Percentiles rank a stretch among this genome's conserved stretches.
Evolutionary conservation across 2,888 invertebrate species (phyloP).

Genomic region (Apomyelois bistriatella): DNA sequence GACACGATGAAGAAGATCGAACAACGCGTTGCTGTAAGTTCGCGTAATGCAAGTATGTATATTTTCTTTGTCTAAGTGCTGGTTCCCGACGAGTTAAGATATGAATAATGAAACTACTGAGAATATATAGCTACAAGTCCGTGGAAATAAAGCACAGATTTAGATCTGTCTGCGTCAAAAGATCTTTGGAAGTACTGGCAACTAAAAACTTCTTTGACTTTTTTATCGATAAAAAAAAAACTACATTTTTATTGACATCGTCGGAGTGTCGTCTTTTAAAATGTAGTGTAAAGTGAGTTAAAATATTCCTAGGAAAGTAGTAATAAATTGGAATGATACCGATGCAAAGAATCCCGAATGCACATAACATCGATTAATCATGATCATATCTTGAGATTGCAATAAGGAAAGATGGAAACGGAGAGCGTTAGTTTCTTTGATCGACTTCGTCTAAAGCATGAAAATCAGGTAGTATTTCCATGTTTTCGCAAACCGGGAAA

Average conservation of each 20-base stretch:
- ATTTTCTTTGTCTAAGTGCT: too few relatives aligned
- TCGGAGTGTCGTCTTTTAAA: not conserved
- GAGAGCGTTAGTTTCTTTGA: slow-evolving; percentile 50
- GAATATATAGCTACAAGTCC: too few relatives aligned
- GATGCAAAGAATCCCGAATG: slow-evolving; percentile 29
- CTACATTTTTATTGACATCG: not conserved
- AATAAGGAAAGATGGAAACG: slow-evolving; percentile 44
- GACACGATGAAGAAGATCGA: too few relatives aligned
- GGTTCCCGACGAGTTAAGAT: too few relatives aligned
- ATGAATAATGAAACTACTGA: too few relatives aligned
- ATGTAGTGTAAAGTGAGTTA: slow-evolving; percentile 1
- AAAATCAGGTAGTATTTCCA: slow-evolving; percentile 34
- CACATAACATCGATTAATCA: slow-evolving; percentile 22
- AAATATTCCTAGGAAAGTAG: not conserved
- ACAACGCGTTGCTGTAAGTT: too few relatives aligned
- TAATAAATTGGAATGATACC: slow-evolving; percentile 29
- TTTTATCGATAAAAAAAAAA: not conserved
- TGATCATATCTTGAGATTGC: slow-evolving; percentile 26
- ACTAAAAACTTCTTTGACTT: not conserved
- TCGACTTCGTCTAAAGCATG: slow-evolving; percentile 50
- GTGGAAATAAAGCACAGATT: too few relatives aligned
- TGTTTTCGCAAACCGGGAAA: not conserved
- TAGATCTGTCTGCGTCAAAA: not conserved
- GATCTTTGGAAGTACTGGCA: not conserved
- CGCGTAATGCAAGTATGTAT: too few relatives aligned